Base-by-base conservation (phyloP, 2,797 vertebrate genomes). In the Geotrypetes seraphini region DNA sequence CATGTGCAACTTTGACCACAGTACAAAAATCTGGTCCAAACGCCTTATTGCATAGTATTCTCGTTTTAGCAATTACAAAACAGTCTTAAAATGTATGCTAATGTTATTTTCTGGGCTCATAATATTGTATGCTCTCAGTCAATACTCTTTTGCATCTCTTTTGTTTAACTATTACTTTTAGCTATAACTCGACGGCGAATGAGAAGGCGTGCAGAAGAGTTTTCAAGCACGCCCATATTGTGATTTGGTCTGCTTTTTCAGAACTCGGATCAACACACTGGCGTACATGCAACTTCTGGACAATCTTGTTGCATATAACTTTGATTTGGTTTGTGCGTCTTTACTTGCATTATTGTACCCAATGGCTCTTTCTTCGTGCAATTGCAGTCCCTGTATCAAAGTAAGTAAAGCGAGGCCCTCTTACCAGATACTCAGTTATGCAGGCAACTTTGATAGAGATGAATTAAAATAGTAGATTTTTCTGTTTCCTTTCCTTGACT, bases 341-440 rank as follows among this genome's bases (percentile, higher is more conserved):
- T 42, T 94, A 92, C 75, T 60, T 96, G 69, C 94, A 95, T 75
- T 97, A 97, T 78, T 73, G 84, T 57, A 86, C 88, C 75, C 96
- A 97, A 63, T 92, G 92, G 90, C 76, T 97, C 46, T 90, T 87
- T 72, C 92, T 97, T 51, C 71, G 78, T 66, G 64, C 60, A 63
- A 81, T 88, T 58, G 79, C 81, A 3, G 72, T 89, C 76, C 91
- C 91, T 66, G 81, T 96, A 69, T 85, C 84, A 76, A 95, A 84
- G 93, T 96, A 79, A 92, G 89, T 79, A 13, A n/a, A n/a, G n/a
- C n/a, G n/a, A n/a, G n/a, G n/a, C n/a, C n/a, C n/a, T n/a, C n/a
- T n/a, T n/a, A n/a, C n/a, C n/a, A n/a, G n/a, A n/a, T n/a, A n/a
- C n/a, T n/a, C n/a, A n/a, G n/a, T n/a, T n/a, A n/a, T n/a, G n/a